A percentile compares a stretch with the other conserved stretches of the same genome.
Conservation (phyloP, 1,140 invertebrate species). For the Aphelenchoides avenae region DNA sequence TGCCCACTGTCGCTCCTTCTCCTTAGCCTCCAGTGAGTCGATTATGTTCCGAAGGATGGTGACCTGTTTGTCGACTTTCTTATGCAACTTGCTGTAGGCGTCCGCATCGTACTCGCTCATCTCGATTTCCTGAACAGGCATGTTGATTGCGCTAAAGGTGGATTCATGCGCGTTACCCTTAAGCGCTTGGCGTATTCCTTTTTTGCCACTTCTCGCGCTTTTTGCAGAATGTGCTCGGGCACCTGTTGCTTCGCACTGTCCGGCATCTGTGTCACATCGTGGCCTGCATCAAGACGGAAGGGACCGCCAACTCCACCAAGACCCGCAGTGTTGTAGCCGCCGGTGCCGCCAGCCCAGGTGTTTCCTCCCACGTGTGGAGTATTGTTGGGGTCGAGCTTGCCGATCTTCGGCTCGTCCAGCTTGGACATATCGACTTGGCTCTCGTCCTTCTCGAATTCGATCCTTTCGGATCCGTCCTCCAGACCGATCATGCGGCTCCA, state of each 20-base stretch:
- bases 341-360: constrained; percentile 90
- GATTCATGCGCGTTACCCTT: constrained; percentile 23
- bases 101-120: constrained; percentile 90
- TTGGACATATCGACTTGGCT: constrained; percentile 69
- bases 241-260: constrained; percentile 83
- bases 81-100: constrained; percentile 76
- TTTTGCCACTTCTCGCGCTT: constrained; percentile 84
- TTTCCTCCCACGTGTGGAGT: constrained; percentile 90
- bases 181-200: constrained; percentile 77
- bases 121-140: constrained; percentile 76
- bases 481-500: constrained; percentile 64
- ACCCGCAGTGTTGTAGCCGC: constrained; percentile 66
- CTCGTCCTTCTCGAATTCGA: constrained; percentile 62
- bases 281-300: constrained; percentile 82
- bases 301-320: constrained; percentile 85
- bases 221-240: constrained; percentile 75
- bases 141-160: constrained; percentile 12
- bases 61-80: constrained; percentile 74
- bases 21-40: constrained; percentile 72
- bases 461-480: constrained; percentile 37
- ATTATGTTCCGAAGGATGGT: constrained; percentile 65
- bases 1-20: constrained; percentile 85
- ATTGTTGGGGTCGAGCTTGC: constrained; percentile 73
- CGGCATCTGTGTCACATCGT: constrained; percentile 82
- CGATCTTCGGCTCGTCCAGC: constrained; percentile 76